Base-by-base conservation (phyloP, 1,140 invertebrate genomes). In the Drosophila varians region DNA sequence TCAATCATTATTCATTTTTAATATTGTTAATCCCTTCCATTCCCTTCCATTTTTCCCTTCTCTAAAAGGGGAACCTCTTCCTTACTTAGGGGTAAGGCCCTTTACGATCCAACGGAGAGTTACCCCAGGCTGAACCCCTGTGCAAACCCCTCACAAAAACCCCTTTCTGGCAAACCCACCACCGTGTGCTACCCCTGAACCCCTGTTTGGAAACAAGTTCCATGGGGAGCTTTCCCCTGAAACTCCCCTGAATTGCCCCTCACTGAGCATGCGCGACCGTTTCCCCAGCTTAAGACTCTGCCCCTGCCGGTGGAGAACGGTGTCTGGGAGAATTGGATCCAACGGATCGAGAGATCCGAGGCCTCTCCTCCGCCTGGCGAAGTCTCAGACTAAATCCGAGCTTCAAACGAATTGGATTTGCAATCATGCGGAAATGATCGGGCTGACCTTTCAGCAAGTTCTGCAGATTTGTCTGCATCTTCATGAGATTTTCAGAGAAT, bases 381-480 rank as follows among this genome's bases (percentile, higher is more conserved):
- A 43, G 16, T 60, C 48, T 71, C 36, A 42, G 46, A 45, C 43
- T 53, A 31, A 34, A 7, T 68, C 36, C 53, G 46, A 73, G 34
- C 40, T 53, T 61, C 46, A 34, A 86, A 57, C 46, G 80, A 74
- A 78, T 78, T 73, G 75, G 51, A 74, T 79, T 89, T 73, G 86
- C 74, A 82, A 89, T 89, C 77, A 89, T 89, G 86, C 86, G 86
- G 86, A 89, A 89, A 89, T 89, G 86, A 89, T 86, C 86, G 68
- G 74, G 62, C 72, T 82, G 86, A 89, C 86, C 86, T 89, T 89
- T 89, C 68, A 54, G 74, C 74, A 82, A 72, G 65, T 82, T 62
- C 34, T 58, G 23, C 12, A n/a, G 26, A 43, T 49, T 42, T 34
- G 7, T 56, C 7, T 49, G 4, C 38, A 2, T 9, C 6, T 31